Conservation (phyloP, 2,113 vertebrate genomes). For the Acrocephalus kingi region DNA sequence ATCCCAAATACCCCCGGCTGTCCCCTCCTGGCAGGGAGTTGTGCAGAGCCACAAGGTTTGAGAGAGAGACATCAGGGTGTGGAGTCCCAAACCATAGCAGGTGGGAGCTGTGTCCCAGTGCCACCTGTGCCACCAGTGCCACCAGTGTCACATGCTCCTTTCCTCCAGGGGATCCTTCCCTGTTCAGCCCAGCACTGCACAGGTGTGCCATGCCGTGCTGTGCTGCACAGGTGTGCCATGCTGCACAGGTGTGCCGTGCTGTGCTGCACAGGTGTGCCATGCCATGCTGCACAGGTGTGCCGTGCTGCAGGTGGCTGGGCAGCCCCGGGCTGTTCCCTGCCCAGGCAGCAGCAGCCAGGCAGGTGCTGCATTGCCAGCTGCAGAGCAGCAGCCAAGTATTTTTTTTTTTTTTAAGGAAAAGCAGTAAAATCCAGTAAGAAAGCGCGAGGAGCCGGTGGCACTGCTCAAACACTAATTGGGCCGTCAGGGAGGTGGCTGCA, state of each 20-base stretch:
- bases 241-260: background rate
- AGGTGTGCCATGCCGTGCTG: too few relatives aligned
- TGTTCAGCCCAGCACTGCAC: background rate
- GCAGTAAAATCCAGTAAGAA: too few relatives aligned
- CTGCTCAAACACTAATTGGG: too few relatives aligned
- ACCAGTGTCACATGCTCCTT: background rate
- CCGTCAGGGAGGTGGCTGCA: too few relatives aligned
- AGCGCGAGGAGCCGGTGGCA: too few relatives aligned
- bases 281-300: too few relatives aligned
- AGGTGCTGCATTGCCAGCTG: background rate
- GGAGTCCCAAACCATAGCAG: fast-evolving
- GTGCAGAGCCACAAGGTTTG: background rate
- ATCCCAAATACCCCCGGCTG: fast-evolving
- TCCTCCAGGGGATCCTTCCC: background rate
- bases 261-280: too few relatives aligned
- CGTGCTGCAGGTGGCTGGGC: too few relatives aligned
- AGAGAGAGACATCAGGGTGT: fast-evolving
- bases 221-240: background rate
- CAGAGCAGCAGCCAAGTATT: too few relatives aligned
- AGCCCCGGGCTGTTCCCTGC: too few relatives aligned
- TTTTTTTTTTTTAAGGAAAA: too few relatives aligned
- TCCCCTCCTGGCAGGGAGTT: background rate
- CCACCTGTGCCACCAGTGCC: too few relatives aligned
- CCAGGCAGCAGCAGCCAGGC: background rate
- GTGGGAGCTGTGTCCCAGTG: background rate